Conservation (phyloP, 2,888 invertebrate species). For the Meghimatium bilineatum region DNA sequence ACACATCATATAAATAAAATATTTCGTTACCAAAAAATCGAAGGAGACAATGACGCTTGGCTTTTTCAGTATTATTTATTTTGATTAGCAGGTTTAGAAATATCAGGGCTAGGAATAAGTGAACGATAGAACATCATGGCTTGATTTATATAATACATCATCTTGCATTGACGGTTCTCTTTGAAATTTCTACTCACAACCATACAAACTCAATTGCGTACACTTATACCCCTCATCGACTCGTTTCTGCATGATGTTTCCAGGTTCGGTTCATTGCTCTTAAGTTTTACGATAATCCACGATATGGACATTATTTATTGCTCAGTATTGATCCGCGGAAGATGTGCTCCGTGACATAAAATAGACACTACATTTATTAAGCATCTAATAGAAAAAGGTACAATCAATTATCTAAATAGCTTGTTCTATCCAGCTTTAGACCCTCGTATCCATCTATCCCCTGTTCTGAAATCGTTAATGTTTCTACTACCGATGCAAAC, state of each 20-base stretch:
- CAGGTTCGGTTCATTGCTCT: slow-evolving; percentile 13
- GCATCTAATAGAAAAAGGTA: slow-evolving; percentile 41
- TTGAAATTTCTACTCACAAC: background rate
- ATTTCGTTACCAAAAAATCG: background rate
- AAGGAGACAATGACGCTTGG: background rate
- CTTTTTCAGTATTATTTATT: background rate
- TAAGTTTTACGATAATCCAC: slow-evolving; percentile 5
- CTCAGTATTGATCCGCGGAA: background rate
- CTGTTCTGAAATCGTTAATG: slow-evolving; percentile 44
- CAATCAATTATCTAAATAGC: slow-evolving; percentile 43
- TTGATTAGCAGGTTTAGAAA: background rate
- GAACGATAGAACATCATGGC: background rate
- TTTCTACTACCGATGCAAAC: slow-evolving; percentile 21
- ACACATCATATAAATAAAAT: slow-evolving; percentile 14
- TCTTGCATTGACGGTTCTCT: background rate
- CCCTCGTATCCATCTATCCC: slow-evolving; percentile 26
- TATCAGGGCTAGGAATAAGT: background rate
- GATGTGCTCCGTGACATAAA: slow-evolving; percentile 28
- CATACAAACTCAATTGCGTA: slow-evolving; percentile 24
- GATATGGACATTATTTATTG: slow-evolving; percentile 19
- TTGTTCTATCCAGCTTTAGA: background rate
- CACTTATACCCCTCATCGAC: background rate
- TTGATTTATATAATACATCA: slow-evolving; percentile 21
- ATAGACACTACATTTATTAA: slow-evolving; percentile 32
- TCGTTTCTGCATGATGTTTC: slow-evolving; percentile 14